Conservation (phyloP, 2,888 invertebrate species). For the Trilocha varians region DNA sequence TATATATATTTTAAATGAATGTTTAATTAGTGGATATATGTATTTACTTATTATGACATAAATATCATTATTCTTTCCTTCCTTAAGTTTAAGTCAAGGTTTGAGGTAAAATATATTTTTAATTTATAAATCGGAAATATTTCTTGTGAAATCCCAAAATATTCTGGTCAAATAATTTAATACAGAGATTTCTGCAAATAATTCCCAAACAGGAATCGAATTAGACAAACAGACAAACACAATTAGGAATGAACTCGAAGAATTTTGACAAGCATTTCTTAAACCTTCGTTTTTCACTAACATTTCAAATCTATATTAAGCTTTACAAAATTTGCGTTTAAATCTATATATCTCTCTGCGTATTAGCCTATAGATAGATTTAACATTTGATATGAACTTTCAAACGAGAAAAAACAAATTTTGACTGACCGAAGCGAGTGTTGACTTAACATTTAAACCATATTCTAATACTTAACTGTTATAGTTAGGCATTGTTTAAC, state of each 20-base stretch:
- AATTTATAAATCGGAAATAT: too few relatives aligned
- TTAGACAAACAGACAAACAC: background rate
- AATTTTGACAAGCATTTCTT: background rate
- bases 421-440: slow-evolving; percentile 35
- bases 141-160: too few relatives aligned
- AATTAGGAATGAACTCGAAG: background rate
- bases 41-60: too few relatives aligned
- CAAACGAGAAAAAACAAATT: too few relatives aligned
- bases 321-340: background rate
- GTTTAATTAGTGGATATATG: too few relatives aligned
- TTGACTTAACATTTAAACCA: slow-evolving; percentile 58
- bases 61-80: too few relatives aligned
- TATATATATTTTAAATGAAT: too few relatives aligned
- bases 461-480: slow-evolving; percentile 64
- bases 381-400: background rate
- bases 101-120: too few relatives aligned
- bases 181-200: too few relatives aligned
- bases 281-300: background rate
- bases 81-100: too few relatives aligned
- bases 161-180: too few relatives aligned
- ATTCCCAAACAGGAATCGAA: too few relatives aligned
- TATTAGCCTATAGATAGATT: background rate
- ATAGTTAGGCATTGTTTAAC: slow-evolving; percentile 69
- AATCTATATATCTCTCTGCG: background rate
- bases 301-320: background rate